A percentile compares a stretch with the other conserved stretches of the same genome.
These are phyloP conservation scores for Gastracanthus pulcherrimus DNA, from an alignment of 2,888 invertebrate genomes.

Conservation along the genomic window DNA sequence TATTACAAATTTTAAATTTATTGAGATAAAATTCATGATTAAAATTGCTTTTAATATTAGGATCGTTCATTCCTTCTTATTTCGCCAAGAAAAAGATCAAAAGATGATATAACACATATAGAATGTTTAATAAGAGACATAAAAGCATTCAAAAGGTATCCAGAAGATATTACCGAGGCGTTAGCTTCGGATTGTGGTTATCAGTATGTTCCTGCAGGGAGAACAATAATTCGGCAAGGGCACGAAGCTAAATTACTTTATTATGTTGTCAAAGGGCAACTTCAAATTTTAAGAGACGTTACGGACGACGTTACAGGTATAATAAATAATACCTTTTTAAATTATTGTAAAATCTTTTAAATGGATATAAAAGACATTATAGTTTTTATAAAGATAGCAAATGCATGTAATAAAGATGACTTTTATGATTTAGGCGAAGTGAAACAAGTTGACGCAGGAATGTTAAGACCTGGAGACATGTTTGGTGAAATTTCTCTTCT, in stretches of 20 bases:
- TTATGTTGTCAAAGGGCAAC: conserved; percentile 83
- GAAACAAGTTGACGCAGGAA: conserved; percentile 76
- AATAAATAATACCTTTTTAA: neutral
- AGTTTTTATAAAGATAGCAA: no score
- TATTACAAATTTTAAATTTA: no score
- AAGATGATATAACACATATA: conserved; percentile 62
- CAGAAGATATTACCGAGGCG: conserved; percentile 81
- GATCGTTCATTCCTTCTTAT: conserved; percentile 69
- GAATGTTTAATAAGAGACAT: conserved; percentile 64
- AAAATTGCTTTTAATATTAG: conserved; percentile 61
- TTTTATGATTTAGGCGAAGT: conserved; percentile 69
- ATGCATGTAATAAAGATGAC: no score
- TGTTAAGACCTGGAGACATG: conserved; percentile 81
- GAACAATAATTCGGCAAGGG: conserved; percentile 82
- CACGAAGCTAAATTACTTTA: conserved; percentile 82
- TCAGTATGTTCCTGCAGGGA: conserved; percentile 81
- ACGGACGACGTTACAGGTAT: conserved; percentile 78
- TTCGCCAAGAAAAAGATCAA: conserved; percentile 60
- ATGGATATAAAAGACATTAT: no score
- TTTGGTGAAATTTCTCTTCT: conserved; percentile 85
- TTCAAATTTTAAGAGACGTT: conserved; percentile 78
- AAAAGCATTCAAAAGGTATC: conserved; percentile 65
- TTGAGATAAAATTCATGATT: no score
- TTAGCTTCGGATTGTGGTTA: conserved; percentile 82
- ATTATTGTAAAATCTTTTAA: no score